Base-by-base conservation (phyloP, 2,113 vertebrate genomes). In the Channa maculata region DNA sequence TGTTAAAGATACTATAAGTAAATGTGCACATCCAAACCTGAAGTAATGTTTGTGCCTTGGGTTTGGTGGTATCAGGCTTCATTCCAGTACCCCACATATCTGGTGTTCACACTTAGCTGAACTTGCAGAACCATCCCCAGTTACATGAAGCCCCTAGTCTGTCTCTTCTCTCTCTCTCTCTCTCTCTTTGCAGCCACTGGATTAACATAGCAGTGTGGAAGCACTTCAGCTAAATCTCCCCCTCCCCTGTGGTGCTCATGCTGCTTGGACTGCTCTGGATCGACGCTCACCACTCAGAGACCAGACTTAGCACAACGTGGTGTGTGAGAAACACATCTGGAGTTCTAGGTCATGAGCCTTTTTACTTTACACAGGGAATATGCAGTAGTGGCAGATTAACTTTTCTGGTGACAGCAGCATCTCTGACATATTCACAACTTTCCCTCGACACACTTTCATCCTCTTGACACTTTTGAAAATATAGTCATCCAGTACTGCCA, bases 131-230 rank as follows among this genome's bases (percentile, higher is more conserved):
- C 63, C 65, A 33, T 70, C 74, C 61, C 37, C 15, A 48, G 72
- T 82, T 77, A 76, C 71, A 80, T 76, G 69, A 63, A 60, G 71
- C 52, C 55, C 46, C 58, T 37, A 61, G 73, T 69, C 55, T 69
- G 51, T 14, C n/a, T n/a, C n/a, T n/a, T 64, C 51, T 54, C 59
- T 54, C 59, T 83, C 24, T 64, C 51, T 54, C 59, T 54, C 57
- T 64, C 51, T 54, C 59, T 54, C 59, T 83, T 49, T 75, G 66
- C 82, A 84, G 72, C 72, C 66, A 66, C 79, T 72, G 86, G 83
- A 92, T 91, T 90, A 88, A 71, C 86, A 78, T 74, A 69, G 72
- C 83, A 82, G 72, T 73, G 79, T 85, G 71, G 80, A 90, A 86
- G 80, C 82, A 82, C 84, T 90, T 89, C 65, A 86, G 82, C 74